Evolutionary conservation across 92 coral and sea anemone species (phyloP).

Genomic region (Paragorgia papillata): DNA sequence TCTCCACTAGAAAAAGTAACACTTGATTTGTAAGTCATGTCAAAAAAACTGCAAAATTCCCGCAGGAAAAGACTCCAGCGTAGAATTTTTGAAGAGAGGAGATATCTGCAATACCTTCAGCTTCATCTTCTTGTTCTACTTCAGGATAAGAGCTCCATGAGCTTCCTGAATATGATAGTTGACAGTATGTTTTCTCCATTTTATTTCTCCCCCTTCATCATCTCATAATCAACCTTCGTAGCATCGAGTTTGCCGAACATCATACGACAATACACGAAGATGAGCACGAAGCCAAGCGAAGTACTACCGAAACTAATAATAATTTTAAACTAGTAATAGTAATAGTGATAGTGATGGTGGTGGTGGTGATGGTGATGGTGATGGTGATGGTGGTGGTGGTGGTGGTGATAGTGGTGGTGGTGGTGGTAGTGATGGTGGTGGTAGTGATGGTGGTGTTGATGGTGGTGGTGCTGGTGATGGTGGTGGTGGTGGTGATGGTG

Average conservation of each 20-base stretch:
- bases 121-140: slow-evolving; percentile 74
- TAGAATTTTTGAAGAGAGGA: slow-evolving; percentile 39
- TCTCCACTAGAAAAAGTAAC: slow-evolving; percentile 93
- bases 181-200: slow-evolving; percentile 99
- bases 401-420: too few species aligned
- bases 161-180: slow-evolving; percentile 97
- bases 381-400: too few species aligned
- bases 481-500: too few species aligned
- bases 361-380: too few species aligned
- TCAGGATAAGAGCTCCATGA: slow-evolving; percentile 94
- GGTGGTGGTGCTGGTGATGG: too few species aligned
- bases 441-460: too few species aligned
- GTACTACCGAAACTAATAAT: background rate
- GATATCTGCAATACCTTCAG: slow-evolving; percentile 78
- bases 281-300: background rate
- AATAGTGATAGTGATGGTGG: too few species aligned
- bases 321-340: too few species aligned
- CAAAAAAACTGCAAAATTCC: slow-evolving; percentile 50
- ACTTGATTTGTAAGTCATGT: slow-evolving; percentile 65
- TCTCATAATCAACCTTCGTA: background rate
- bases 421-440: too few species aligned
- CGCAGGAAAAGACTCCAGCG: slow-evolving; percentile 22
- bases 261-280: background rate
- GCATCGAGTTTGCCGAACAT: slow-evolving; percentile 21
- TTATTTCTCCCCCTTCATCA: slow-evolving; percentile 33